phyloP scores from a whole-genome alignment of 2,888 invertebrate genomes.

The Drosophila siamana region DNA sequence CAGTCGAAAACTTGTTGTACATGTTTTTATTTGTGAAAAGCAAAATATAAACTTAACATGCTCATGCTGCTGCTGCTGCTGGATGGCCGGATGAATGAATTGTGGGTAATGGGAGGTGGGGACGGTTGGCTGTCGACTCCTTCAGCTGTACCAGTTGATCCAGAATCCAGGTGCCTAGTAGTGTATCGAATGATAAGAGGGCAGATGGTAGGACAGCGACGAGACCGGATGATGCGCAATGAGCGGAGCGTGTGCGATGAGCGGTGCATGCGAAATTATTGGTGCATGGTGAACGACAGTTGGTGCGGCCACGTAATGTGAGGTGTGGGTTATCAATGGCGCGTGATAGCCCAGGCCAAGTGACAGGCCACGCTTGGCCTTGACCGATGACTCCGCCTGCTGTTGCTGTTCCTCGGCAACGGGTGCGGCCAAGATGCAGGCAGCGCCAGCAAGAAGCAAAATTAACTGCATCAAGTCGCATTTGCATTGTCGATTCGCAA shows the following conservation, averaged over 20 bases:
- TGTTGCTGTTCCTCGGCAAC: slow-evolving; percentile 57
- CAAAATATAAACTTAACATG: slow-evolving; percentile 27
- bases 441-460: slow-evolving; percentile 63
- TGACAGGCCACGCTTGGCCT: slow-evolving; percentile 80
- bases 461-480: slow-evolving; percentile 61
- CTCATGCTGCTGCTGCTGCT: background rate
- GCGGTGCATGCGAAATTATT: slow-evolving; percentile 67
- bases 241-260: slow-evolving; percentile 69
- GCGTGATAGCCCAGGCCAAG: slow-evolving; percentile 82
- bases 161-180: slow-evolving; percentile 50
- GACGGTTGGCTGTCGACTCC: slow-evolving; percentile 30
- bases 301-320: slow-evolving; percentile 77
- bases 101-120: background rate
- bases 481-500: slow-evolving; percentile 16
- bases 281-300: slow-evolving; percentile 78
- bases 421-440: slow-evolving; percentile 76
- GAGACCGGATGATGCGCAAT: slow-evolving; percentile 69
- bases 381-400: slow-evolving; percentile 64
- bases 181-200: slow-evolving; percentile 77
- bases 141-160: slow-evolving; percentile 17
- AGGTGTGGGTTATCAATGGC: slow-evolving; percentile 77
- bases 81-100: background rate
- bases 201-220: slow-evolving; percentile 75
- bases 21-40: slow-evolving; percentile 64
- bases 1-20: slow-evolving; percentile 42